Base-by-base conservation (phyloP, 1,140 invertebrate genomes). In the Drosophila lini region DNA sequence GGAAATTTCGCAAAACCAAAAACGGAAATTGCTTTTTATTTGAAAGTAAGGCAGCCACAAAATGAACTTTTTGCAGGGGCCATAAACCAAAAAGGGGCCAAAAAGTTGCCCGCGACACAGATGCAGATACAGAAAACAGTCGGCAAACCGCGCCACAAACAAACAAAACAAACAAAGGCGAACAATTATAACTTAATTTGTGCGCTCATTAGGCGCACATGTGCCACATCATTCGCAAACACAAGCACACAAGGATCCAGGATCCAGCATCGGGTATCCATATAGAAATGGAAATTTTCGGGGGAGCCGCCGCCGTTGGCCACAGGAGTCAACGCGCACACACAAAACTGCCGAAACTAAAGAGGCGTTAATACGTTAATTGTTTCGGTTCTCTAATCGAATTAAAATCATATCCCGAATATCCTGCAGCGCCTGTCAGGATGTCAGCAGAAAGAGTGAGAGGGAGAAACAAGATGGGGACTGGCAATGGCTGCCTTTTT, bases 361-460 rank as follows among this genome's bases (percentile, higher is more conserved):
- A 91, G 83, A 91, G 90, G 90, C 90, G 90, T 91, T 91, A 91
- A 91, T 91, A 76, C 84, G 90, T 91, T 91, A 91, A 91, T 91
- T 91, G 90, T 91, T 91, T 85, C 81, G 74, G 78, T 76, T 77
- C 82, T 91, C 86, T 91, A 91, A 91, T 91, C 90, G 90, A 91
- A 91, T 91, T 91, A 91, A 91, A 91, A 91, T 90, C 90, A 85
- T 76, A 91, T 80, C 88, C 78, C 78, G 81, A 68, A 86, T 76
- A 91, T 80, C 88, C 80, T 81, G 79, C 80, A 86, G 86, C 80
- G 34, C 13, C 58, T 64, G 57, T 32, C 44, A 60, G 57, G 44
- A 50, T 67, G 68, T 55, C 68, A 71, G 65, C n/a, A 57, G 48
- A 55, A 19, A 28, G 40, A 28, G 32, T 42, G 25, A 31, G 40